Evolutionary conservation across 2,888 invertebrate species (phyloP).

Genomic region (Caradrina kadenii): DNA sequence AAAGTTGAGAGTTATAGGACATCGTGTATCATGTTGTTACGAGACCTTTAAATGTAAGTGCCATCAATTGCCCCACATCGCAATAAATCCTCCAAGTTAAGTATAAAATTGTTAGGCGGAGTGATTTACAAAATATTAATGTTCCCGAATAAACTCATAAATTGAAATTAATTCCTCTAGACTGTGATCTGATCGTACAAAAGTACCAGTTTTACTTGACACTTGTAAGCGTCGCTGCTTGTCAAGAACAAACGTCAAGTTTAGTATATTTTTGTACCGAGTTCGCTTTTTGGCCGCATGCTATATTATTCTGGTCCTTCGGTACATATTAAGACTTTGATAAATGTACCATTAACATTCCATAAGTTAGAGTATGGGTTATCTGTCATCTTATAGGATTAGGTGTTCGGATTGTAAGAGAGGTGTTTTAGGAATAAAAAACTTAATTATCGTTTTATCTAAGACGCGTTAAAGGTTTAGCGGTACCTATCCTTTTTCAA

Average conservation of each 20-base stretch:
- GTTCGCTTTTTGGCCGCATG: background rate
- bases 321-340: conserved; percentile 72
- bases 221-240: background rate
- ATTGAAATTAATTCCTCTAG: conserved; percentile 74
- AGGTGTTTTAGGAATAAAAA: conserved; percentile 58
- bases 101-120: conserved; percentile 46
- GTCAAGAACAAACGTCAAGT: conserved; percentile 6
- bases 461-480: conserved; percentile 36
- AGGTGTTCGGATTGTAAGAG: conserved; percentile 58
- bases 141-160: conserved; percentile 69
- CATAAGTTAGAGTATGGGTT: conserved; percentile 63
- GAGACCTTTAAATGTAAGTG: conserved; percentile 39
- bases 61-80: conserved; percentile 36
- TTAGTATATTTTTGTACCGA: background rate
- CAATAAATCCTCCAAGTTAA: conserved; percentile 52
- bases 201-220: conserved; percentile 13
- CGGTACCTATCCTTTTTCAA: background rate
- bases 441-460: conserved; percentile 63
- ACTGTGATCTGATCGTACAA: conserved; percentile 35
- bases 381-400: conserved; percentile 77
- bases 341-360: conserved; percentile 87
- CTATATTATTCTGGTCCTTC: conserved; percentile 34
- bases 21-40: conserved; percentile 46
- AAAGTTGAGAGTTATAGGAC: conserved; percentile 13
- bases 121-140: conserved; percentile 57